Percentiles rank a stretch among this genome's conserved stretches.
These are phyloP conservation scores for Phasianus colchicus DNA, from an alignment of 2,113 vertebrate species.

Conservation along the genomic window DNA sequence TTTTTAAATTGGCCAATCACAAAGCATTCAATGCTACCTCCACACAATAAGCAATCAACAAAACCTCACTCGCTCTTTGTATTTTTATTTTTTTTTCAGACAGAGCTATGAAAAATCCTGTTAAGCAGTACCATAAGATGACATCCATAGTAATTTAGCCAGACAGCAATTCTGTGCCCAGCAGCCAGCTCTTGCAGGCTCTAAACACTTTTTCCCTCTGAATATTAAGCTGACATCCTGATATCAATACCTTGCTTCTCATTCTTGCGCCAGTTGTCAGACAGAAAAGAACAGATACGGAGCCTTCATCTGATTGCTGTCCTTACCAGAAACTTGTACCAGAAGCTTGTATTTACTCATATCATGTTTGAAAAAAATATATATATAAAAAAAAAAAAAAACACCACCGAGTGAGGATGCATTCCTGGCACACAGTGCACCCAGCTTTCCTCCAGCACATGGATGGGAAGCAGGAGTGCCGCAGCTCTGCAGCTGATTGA, in stretches of 20 bases:
- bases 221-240: background rate
- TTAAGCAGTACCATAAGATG: background rate
- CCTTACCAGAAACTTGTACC: background rate
- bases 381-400: no score
- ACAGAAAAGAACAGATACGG: background rate
- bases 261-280: background rate
- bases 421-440: background rate
- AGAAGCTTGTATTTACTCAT: background rate
- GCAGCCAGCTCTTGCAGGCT: background rate
- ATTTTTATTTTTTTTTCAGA: background rate
- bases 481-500: background rate
- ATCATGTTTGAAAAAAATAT: background rate
- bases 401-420: background rate
- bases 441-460: background rate
- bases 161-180: background rate
- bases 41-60: background rate
- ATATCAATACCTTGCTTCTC: constrained; percentile 3
- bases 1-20: constrained; percentile 22
- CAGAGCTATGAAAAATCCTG: background rate
- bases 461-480: background rate
- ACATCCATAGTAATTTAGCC: background rate
- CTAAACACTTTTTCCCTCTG: background rate
- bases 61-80: background rate
- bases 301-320: background rate
- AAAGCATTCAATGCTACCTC: background rate